Percentiles rank a stretch among this genome's conserved stretches.
phyloP scores from a whole-genome alignment of 2,797 vertebrate genomes.

The Bradypodion ventrale region DNA sequence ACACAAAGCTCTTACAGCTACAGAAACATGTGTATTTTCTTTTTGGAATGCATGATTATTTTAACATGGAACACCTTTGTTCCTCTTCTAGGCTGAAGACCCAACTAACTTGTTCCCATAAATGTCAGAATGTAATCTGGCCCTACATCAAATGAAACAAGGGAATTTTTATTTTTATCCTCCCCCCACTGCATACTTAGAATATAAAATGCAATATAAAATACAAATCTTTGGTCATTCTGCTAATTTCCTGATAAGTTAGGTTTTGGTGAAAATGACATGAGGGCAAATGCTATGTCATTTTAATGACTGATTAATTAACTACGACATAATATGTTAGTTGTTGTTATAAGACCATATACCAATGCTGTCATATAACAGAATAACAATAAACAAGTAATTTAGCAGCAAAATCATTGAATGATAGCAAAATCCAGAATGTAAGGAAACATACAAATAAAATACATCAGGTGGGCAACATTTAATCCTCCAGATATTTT shows the following conservation, averaged over 20 bases:
- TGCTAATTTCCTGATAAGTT: neutral
- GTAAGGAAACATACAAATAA: neutral
- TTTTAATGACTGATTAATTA: neutral
- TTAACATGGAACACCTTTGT: neutral
- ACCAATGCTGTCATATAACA: too few species aligned
- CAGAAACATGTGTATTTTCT: neutral
- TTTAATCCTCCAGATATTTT: neutral
- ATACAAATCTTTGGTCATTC: neutral
- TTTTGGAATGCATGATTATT: neutral
- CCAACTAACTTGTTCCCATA: neutral
- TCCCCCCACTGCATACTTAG: neutral
- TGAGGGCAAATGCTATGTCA: neutral
- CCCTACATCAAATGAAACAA: neutral
- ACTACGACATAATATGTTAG: too few species aligned
- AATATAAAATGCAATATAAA: conserved; percentile 6
- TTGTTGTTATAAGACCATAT: too few species aligned
- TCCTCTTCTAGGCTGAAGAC: neutral
- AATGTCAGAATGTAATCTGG: neutral
- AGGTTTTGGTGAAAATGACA: conserved; percentile 12
- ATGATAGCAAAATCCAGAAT: neutral
- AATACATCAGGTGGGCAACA: neutral
- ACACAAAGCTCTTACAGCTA: neutral
- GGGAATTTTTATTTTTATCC: neutral
- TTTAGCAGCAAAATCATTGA: neutral
- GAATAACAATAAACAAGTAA: neutral